Base-by-base conservation (phyloP, 2,113 vertebrate species). In the Prionailurus bengalensis region DNA sequence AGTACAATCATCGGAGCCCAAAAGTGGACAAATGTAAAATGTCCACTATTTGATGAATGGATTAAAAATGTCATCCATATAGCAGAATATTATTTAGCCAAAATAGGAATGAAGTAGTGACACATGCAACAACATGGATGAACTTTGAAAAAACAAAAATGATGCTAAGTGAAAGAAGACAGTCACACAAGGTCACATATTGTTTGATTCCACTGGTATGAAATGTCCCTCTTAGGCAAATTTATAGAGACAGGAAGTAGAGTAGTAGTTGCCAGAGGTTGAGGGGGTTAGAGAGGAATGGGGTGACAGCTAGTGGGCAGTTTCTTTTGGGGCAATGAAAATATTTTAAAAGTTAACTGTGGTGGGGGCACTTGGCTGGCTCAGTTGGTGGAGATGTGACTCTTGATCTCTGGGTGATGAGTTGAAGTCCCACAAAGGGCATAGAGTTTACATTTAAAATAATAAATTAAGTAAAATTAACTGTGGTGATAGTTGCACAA, bases 41-140 rank as follows among this genome's bases (percentile, higher is more conserved):
- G n/a, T 68, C 53, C 45, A 31, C 79, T 71, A 58, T 61, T 86
- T 70, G 25, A 81, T 61, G 10, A 95, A 33, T 89, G n/a, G 7
- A 36, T 73, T 66, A 94, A 55, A 95, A 94, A 68, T 36, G 12
- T 12, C 87, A 27, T 65, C 71, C 65, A 31, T 45, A 61, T 25
- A 61, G 17, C 7, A 8, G 58, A 61, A 61, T 61, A 61, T 48
- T 78, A 68, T 53, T 89, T 27, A 42, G 79, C 27, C 66, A 81
- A 74, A 85, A 94, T 89, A 74, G 33, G n/a, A 97, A 48, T 65
- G 84, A 88, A 85, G 48, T 33, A 70, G 48, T 70, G n/a, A 63
- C 23, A 45, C 23, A 36, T 29, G 71, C 13, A 61, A 36, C 29
- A 51, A 21, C 7, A 15, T 71, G 53, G 42, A 39, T 89, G 65